Evolutionary conservation across 2,113 vertebrate genomes (phyloP).

Genomic region (Trogon melanurus): DNA sequence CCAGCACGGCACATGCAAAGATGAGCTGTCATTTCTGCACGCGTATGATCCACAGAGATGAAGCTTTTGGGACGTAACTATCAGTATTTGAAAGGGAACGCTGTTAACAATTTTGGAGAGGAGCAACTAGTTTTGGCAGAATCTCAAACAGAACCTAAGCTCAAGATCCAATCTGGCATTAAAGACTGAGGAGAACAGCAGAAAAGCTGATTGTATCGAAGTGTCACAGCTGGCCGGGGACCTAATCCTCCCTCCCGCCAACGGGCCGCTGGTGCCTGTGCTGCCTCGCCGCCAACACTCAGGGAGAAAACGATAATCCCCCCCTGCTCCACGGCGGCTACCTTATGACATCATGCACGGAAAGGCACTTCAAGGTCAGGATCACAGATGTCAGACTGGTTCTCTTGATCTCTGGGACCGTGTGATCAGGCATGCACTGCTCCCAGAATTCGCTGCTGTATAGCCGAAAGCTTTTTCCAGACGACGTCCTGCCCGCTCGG

Average conservation of each 20-base stretch:
- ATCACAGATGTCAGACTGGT: conserved; percentile 91
- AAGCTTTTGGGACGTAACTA: not conserved
- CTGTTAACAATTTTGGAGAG: not conserved
- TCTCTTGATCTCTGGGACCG: conserved; percentile 93
- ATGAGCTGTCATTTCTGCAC: not conserved
- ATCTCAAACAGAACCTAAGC: not conserved
- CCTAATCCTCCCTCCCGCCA: not conserved
- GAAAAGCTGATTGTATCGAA: not conserved
- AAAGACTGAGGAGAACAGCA: not conserved
- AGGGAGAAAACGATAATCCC: not conserved
- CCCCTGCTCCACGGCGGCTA: conserved; percentile 39
- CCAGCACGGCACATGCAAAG: not conserved
- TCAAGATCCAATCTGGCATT: not conserved
- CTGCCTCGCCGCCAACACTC: not conserved
- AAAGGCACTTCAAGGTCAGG: conserved; percentile 94
- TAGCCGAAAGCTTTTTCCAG: conserved; percentile 90
- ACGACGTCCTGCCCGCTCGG: conserved; percentile 88
- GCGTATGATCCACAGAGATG: not conserved
- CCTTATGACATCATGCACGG: conserved; percentile 95
- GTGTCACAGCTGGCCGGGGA: not conserved
- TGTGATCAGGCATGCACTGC: conserved; percentile 93
- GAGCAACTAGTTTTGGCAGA: not conserved
- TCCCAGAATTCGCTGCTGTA: conserved; percentile 94
- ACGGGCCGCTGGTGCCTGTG: not conserved
- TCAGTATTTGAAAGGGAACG: not conserved